A percentile compares a stretch with the other conserved stretches of the same genome.
These are phyloP conservation scores for Stylophora pistillata DNA, from an alignment of 64 coral and sea anemone genomes.

Conservation along the genomic window DNA sequence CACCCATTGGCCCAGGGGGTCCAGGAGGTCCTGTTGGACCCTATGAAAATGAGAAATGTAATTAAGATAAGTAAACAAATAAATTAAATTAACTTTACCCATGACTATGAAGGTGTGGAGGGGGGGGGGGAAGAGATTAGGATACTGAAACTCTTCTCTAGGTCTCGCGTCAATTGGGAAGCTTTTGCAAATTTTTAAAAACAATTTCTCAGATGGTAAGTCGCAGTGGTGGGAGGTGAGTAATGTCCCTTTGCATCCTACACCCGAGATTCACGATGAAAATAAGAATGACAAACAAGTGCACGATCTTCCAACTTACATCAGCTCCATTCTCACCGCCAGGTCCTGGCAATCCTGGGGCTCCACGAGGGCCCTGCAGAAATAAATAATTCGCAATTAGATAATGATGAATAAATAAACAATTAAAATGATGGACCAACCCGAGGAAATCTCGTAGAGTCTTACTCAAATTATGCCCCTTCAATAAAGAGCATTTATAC, in stretches of 20 bases:
- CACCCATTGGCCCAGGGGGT: constrained; percentile 45
- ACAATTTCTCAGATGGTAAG: no score
- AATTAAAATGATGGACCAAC: not conserved
- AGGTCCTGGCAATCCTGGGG: constrained; percentile 15
- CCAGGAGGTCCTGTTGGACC: constrained; percentile 53
- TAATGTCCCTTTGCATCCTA: no score
- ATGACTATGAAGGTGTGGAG: no score
- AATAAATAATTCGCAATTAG: not conserved
- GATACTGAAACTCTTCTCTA: no score
- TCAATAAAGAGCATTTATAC: no score
- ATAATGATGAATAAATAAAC: not conserved
- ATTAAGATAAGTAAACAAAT: not conserved
- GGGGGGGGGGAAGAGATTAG: no score
- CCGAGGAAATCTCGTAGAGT: no score
- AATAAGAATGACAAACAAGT: not conserved
- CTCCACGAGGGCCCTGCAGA: constrained; percentile 37
- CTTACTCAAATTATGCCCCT: no score
- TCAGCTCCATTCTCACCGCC: constrained; percentile 30
- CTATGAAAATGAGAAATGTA: not conserved
- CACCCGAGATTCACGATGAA: not conserved
- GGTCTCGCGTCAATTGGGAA: no score
- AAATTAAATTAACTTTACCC: no score
- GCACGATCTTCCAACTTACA: constrained; percentile 1
- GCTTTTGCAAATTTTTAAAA: no score
- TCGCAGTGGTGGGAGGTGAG: no score